Evolutionary conservation across 2,797 vertebrate genomes (phyloP).

Genomic region (Podargus strigoides): DNA sequence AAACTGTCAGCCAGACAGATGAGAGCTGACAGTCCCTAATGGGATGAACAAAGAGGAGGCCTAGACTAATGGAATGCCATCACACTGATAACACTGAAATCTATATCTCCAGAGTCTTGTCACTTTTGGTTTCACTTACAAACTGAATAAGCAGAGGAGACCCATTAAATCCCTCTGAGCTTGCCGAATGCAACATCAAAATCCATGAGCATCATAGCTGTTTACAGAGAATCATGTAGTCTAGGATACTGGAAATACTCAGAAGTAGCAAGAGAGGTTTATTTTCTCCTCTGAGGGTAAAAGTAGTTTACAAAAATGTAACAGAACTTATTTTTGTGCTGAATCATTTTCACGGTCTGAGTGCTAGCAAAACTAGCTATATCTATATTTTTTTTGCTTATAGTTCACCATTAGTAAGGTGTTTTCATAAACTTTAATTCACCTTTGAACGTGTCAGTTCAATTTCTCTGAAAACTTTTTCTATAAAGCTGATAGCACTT

Average conservation of each 20-base stretch:
- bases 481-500: neutral
- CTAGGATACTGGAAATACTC: neutral
- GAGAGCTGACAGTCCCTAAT: neutral
- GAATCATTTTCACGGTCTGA: neutral
- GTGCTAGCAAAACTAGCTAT: neutral
- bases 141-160: neutral
- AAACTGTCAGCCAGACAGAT: neutral
- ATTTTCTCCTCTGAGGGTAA: neutral
- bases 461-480: neutral
- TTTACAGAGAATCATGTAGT: neutral
- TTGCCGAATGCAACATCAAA: neutral
- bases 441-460: neutral
- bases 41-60: neutral
- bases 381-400: neutral
- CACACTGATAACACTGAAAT: neutral
- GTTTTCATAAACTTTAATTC: neutral
- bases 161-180: neutral
- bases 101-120: neutral
- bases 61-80: neutral
- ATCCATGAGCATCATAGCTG: neutral
- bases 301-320: neutral
- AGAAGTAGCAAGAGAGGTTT: neutral
- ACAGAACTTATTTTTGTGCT: neutral
- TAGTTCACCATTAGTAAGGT: neutral
- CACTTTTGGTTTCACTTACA: neutral